Evolutionary conservation across 1,140 invertebrate species (phyloP), one percentile per base, ranked within the genome.

Genomic region (Apis florea): DNA sequence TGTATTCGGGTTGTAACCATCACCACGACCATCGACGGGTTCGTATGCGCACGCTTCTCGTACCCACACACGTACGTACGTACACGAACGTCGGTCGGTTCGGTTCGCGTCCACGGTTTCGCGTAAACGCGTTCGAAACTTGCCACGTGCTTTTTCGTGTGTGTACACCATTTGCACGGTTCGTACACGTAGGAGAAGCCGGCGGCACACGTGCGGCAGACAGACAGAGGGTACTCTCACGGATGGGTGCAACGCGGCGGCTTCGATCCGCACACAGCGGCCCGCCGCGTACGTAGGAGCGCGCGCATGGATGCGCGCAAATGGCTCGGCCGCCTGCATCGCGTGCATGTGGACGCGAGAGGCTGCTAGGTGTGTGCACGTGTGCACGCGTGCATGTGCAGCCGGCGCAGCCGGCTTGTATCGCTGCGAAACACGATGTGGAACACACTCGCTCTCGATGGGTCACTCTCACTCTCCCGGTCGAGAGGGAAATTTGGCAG

Each of bases 401-500:
- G 66, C 87, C 69, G 83, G 85, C 85, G 85, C 84, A 79, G 89
- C 85, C 74, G 81, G 79, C 81, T 85, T 83, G 84, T 67, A 76
- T 84, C 85, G 72, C 68, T 61, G 83, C 69, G 83, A 83, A 83
- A 83, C 83, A 81, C 83, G 83, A 88, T 88, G 86, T 92, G 89
- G 91, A 92, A 92, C 92, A 93, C 91, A 92, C 90, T 92, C 91
- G 85, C 92, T 92, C 90, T 93, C 91, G 92, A 92, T 91, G 91
- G 92, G 91, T 93, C 92, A 93, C 93, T 93, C 92, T 93, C 92
- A 88, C 92, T 93, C 91, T 91, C 90, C 90, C 89, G 89, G 85
- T 87, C 88, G 93, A 93, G 93, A 93, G 92, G 93, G 92, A 93
- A 93, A 92, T 93, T 93, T 89, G 93, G 92, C 92, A 93, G 92